Percentiles rank a stretch among this genome's conserved stretches.
Conservation (phyloP, 2,797 vertebrate species). For the Streptopelia turtur region DNA sequence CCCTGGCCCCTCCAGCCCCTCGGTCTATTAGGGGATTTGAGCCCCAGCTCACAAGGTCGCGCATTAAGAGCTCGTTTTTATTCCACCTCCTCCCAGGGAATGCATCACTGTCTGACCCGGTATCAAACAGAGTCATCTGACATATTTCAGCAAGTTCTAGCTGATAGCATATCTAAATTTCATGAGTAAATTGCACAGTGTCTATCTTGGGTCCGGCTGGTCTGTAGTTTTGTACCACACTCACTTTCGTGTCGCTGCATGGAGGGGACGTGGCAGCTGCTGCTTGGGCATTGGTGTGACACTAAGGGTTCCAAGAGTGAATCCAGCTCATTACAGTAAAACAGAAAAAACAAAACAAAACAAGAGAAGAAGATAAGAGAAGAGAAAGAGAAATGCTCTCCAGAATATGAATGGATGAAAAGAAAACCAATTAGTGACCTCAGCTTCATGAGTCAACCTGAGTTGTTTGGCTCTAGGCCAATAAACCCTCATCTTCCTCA, state of each 20-base stretch:
- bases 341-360: too few species aligned
- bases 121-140: not conserved
- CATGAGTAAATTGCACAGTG: not conserved
- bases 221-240: rapidly evolving
- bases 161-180: not conserved
- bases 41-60: constrained; percentile 39
- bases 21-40: constrained; percentile 35
- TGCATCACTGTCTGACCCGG: constrained; percentile 13
- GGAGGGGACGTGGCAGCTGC: not conserved
- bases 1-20: not conserved
- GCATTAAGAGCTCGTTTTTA: constrained; percentile 49
- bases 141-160: not conserved
- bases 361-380: too few species aligned
- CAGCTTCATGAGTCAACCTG: not conserved
- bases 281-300: not conserved
- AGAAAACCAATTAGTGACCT: not conserved
- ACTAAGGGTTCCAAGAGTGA: not conserved
- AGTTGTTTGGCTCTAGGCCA: not conserved
- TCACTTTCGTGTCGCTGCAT: rapidly evolving
- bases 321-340: not conserved
- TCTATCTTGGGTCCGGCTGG: not conserved
- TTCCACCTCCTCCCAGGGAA: constrained; percentile 63
- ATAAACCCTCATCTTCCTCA: not conserved
- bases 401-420: not conserved
- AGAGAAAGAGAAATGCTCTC: not conserved